These are phyloP conservation scores for Emberiza fucata DNA, from an alignment of 2,113 vertebrate genomes.

Conservation along the genomic window DNA sequence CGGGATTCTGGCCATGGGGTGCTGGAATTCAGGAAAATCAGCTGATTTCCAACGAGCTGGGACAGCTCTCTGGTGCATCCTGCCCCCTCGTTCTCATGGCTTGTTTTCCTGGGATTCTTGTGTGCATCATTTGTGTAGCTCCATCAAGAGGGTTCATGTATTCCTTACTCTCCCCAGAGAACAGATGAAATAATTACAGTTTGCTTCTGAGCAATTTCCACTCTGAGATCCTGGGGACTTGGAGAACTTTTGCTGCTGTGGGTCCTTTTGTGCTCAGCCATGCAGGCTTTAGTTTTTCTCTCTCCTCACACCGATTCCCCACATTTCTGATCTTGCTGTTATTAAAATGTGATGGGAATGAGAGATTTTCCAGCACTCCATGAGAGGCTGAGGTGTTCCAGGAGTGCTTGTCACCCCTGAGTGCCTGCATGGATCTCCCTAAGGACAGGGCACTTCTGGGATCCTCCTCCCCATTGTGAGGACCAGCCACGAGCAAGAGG, in stretches of 20 bases:
- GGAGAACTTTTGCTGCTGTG: background rate
- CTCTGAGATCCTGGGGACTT: background rate
- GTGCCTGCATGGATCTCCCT: background rate
- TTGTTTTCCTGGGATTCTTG: background rate
- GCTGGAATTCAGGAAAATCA: background rate
- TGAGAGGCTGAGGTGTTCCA: background rate
- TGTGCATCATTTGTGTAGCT: background rate
- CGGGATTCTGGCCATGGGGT: background rate
- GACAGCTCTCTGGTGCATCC: background rate
- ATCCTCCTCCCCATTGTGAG: background rate
- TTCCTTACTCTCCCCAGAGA: background rate
- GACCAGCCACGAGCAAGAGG: background rate
- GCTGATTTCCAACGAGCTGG: background rate
- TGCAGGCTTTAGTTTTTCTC: background rate
- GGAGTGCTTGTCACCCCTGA: background rate
- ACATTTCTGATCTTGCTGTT: background rate
- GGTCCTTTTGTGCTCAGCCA: background rate
- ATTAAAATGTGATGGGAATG: background rate
- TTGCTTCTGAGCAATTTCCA: background rate
- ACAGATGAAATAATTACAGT: background rate
- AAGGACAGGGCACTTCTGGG: background rate
- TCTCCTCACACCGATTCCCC: background rate
- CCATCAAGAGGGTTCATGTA: background rate
- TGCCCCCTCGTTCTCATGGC: background rate
- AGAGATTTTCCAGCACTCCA: background rate